Evolutionary conservation across 2,113 vertebrate genomes (phyloP), one percentile per base, ranked within the genome.

Genomic region (Stigmatopora argus): DNA sequence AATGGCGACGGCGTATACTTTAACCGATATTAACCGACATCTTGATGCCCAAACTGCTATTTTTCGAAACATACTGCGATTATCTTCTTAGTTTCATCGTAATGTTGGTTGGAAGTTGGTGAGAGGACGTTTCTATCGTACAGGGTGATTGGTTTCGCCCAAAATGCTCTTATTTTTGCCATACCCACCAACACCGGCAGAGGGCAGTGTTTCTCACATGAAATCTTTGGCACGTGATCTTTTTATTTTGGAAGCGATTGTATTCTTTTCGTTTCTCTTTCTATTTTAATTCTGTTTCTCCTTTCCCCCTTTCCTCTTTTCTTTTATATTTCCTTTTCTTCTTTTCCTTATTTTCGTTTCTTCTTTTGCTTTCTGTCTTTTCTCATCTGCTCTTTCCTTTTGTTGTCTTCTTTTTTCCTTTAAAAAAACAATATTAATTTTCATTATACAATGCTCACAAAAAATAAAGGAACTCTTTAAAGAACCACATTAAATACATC

Each of bases 161-260:
- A 57, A 2, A 66, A 17, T 13, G 58, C 58, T 80, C 79, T 68
- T 91, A 87, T 90, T 91, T 91, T 91, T 88, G 90, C 89, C 84
- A 89, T 89, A 69, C 75, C 31, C 1, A 2, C 3, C 0, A 15
- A 0, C 0, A 46, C 67, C 82, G 10, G 51, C 0, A 45, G 85
- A 56, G 69, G 85, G 76, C 72, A 73, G 2, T 63, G 17, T 77
- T 77, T 81, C 11, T 19, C 46, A 11, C n/a, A 41, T 3, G 21
- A 1, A 44, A 47, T 12, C 23, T 23, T 6, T 38, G 72, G 48
- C 23, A 82, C 66, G 80, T 84, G 82, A 88, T 75, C 48, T 79
- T 79, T 86, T 79, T 86, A 81, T 81, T 84, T 82, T 82, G 81
- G 64, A 83, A 38, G 13, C 59, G 18, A 34, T 59, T 72, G n/a